Evolutionary conservation across 2,113 vertebrate genomes (phyloP).

Genomic region (Arvicanthis niloticus): DNA sequence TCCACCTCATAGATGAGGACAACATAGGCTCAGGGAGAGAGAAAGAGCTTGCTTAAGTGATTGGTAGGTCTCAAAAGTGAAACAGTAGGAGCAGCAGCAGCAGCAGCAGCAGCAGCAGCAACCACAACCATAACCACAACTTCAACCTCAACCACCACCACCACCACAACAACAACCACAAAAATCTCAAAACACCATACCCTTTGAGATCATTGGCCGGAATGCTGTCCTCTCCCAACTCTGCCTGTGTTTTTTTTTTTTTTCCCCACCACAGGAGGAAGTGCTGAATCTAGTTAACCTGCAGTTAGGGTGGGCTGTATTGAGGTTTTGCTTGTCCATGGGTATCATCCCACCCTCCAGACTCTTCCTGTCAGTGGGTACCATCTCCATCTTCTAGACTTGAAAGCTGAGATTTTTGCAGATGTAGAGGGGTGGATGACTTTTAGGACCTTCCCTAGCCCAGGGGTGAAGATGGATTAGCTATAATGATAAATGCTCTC

Average conservation of each 20-base stretch:
- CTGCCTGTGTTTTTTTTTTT: background rate
- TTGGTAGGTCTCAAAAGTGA: background rate
- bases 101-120: no score
- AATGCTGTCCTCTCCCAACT: accelerated
- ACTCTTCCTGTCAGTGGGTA: background rate
- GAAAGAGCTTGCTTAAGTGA: background rate
- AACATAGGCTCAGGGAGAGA: background rate
- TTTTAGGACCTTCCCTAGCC: background rate
- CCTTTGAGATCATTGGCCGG: background rate
- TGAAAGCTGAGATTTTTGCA: background rate
- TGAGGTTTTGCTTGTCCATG: background rate
- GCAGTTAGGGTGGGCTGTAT: accelerated
- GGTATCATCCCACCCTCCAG: background rate
- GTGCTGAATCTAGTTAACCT: background rate
- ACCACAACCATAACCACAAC: background rate
- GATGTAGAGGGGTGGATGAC: background rate
- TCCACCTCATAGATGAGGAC: background rate
- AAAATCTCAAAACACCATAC: background rate
- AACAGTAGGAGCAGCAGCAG: background rate
- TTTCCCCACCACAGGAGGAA: background rate
- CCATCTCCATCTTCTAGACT: background rate
- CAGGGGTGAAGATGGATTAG: background rate
- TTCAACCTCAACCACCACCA: no score
- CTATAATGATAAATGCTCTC: background rate
- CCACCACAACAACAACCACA: background rate